phyloP scores from a whole-genome alignment of 2,888 invertebrate genomes.

The Himalopsyche anomala region DNA sequence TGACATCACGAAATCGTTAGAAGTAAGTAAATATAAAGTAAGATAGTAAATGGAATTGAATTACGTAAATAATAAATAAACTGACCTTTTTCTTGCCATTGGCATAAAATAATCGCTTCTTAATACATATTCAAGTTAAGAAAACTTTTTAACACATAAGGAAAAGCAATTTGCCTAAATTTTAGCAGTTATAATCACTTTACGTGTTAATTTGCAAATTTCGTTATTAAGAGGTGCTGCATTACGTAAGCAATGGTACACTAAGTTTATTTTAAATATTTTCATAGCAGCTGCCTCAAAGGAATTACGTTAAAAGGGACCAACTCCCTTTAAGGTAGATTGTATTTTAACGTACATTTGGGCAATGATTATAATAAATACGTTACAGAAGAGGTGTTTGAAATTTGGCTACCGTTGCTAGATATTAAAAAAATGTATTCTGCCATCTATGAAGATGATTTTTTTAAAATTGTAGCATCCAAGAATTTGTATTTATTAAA shows the following conservation, averaged over 20 bases:
- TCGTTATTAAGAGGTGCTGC: constrained; percentile 35
- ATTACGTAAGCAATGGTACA: neutral
- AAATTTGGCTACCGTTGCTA: neutral
- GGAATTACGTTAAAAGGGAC: constrained; percentile 47
- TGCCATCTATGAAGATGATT: neutral
- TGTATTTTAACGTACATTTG: neutral
- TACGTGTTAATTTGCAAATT: constrained; percentile 39
- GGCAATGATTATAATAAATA: neutral
- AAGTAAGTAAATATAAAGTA: too few species aligned
- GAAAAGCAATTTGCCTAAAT: neutral
- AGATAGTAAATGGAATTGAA: too few species aligned
- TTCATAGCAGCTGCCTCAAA: constrained; percentile 39
- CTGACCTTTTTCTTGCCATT: too few species aligned
- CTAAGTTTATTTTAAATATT: constrained; percentile 48
- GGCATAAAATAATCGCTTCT: too few species aligned
- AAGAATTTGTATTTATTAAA: too few species aligned
- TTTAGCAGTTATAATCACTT: neutral
- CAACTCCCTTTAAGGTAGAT: neutral
- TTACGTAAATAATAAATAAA: too few species aligned
- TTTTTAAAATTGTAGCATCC: neutral
- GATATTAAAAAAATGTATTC: neutral
- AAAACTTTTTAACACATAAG: neutral
- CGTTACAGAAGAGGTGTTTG: constrained; percentile 8
- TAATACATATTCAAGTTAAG: too few species aligned
- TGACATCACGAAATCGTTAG: too few species aligned